These are phyloP conservation scores for Dioctria rufipes DNA, from an alignment of 2,888 invertebrate species.

Conservation along the genomic window DNA sequence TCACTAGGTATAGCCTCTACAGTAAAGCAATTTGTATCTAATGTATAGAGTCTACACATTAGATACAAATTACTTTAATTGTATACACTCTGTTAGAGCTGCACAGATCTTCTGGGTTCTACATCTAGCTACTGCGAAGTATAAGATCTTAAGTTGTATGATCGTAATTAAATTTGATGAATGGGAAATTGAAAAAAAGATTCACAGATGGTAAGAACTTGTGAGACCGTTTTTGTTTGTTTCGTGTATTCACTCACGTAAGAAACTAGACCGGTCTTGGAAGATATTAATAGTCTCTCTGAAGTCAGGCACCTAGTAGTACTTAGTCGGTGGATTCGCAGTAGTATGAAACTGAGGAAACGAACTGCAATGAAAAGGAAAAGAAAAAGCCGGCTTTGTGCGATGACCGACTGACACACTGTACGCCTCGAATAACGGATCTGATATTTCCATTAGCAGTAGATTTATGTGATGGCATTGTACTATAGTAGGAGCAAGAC, in stretches of 20 bases:
- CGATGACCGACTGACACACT: constrained; percentile 59
- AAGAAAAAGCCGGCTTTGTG: constrained; percentile 52
- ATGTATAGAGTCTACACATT: neutral
- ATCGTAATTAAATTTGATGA: constrained; percentile 15
- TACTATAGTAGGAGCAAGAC: constrained; percentile 6
- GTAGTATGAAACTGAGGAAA: neutral
- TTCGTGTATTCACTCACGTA: neutral
- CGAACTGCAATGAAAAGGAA: constrained; percentile 55
- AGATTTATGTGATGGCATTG: neutral
- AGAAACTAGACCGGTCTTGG: constrained; percentile 49
- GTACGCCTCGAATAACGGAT: constrained; percentile 54
- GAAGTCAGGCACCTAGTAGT: neutral
- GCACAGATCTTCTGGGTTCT: too few relatives aligned
- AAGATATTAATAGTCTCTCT: neutral
- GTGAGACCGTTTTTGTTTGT: constrained; percentile 20
- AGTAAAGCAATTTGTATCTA: too few relatives aligned
- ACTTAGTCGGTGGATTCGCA: neutral
- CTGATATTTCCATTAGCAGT: constrained; percentile 29
- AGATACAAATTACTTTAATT: too few relatives aligned
- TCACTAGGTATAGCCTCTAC: too few relatives aligned
- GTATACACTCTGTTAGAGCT: too few relatives aligned
- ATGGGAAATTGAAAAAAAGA: constrained; percentile 13
- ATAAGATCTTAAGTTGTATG: too few relatives aligned
- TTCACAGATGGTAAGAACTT: constrained; percentile 27
- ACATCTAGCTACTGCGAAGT: too few relatives aligned